phyloP scores from a whole-genome alignment of 1,140 invertebrate genomes.

The Lasioglossum albipes region DNA sequence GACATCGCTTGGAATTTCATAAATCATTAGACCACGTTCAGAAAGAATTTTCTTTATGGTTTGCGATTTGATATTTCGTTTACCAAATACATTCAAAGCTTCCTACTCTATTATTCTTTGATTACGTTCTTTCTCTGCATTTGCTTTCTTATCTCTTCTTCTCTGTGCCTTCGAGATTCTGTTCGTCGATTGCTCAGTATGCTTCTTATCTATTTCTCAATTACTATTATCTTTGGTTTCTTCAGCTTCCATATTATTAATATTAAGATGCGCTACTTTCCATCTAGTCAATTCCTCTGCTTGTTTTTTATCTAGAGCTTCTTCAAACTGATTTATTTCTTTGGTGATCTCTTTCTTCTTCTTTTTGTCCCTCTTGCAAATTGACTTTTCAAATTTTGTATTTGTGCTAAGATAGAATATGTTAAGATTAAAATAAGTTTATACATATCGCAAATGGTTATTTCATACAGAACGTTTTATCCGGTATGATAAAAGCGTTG shows the following conservation, averaged over 20 bases:
- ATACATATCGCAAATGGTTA: conserved; percentile 6
- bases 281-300: conserved; percentile 79
- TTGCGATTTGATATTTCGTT: conserved; percentile 85
- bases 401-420: conserved; percentile 80
- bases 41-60: conserved; percentile 86
- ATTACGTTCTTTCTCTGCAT: conserved; percentile 88
- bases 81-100: conserved; percentile 86
- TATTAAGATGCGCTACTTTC: conserved; percentile 68
- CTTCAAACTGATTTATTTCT: conserved; percentile 89
- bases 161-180: conserved; percentile 92
- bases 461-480: conserved; percentile 1
- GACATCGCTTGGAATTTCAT: conserved; percentile 93
- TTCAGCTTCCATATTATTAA: conserved; percentile 54
- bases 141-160: conserved; percentile 91
- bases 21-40: conserved; percentile 85
- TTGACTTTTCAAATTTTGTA: conserved; percentile 93
- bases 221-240: conserved; percentile 65
- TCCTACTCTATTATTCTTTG: conserved; percentile 89
- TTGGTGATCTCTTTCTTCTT: conserved; percentile 94
- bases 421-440: conserved; percentile 40
- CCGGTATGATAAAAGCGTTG: conserved; percentile 6
- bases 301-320: conserved; percentile 84
- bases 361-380: conserved; percentile 95
- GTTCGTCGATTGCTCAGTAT: conserved; percentile 49
- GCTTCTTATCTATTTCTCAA: conserved; percentile 53